Conservation (phyloP, 1,140 invertebrate genomes). For the Heliothis subflexa region DNA sequence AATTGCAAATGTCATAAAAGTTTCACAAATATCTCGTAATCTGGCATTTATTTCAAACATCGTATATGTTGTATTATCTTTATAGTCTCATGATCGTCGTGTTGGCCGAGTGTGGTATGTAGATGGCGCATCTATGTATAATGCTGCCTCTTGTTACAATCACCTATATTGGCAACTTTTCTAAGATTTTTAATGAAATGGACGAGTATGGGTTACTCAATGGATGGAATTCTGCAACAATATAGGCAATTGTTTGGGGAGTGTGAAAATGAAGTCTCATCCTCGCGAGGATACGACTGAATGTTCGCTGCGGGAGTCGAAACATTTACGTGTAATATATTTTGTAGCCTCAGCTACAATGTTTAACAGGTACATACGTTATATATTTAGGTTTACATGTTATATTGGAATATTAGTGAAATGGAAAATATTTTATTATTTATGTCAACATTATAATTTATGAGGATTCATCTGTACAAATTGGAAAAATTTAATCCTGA, state of each 20-base stretch:
- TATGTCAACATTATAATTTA: constrained; percentile 45
- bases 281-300: constrained; percentile 28
- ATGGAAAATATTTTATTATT: constrained; percentile 45
- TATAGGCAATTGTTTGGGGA: constrained; percentile 23
- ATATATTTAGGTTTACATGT: constrained; percentile 42
- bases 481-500: constrained; percentile 31
- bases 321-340: constrained; percentile 41
- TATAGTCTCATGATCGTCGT: constrained; percentile 29
- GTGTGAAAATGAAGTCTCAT: constrained; percentile 13
- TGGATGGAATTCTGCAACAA: constrained; percentile 26
- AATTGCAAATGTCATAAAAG: constrained; percentile 45
- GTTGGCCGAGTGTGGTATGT: constrained; percentile 35
- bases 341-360: constrained; percentile 41
- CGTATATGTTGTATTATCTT: constrained; percentile 45
- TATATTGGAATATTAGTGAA: constrained; percentile 45
- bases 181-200: constrained; percentile 3
- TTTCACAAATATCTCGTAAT: constrained; percentile 45
- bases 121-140: constrained; percentile 19
- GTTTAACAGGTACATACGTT: constrained; percentile 43
- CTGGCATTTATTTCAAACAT: constrained; percentile 49
- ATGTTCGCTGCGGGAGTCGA: constrained; percentile 21
- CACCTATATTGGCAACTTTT: constrained; percentile 13
- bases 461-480: constrained; percentile 42
- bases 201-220: constrained; percentile 5
- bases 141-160: constrained; percentile 3